Evolutionary conservation across 2,797 vertebrate species (phyloP).

Genomic region (Crenuchus spilurus): DNA sequence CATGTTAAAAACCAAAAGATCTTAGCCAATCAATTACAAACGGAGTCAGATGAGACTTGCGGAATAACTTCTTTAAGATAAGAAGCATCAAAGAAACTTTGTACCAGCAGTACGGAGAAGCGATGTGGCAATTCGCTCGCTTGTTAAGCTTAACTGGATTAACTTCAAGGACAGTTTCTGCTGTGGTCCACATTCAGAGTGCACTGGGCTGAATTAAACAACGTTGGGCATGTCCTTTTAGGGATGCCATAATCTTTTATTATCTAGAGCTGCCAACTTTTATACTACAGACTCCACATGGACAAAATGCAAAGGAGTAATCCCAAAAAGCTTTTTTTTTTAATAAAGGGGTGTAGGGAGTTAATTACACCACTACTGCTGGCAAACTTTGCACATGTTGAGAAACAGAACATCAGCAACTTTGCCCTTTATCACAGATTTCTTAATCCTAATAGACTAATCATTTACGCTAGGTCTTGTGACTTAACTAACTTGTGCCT

Average conservation of each 20-base stretch:
- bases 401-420: neutral
- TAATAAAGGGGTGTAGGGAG: neutral
- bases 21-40: no score
- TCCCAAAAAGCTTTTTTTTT: neutral
- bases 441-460: neutral
- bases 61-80: no score
- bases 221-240: slow-evolving; percentile 1
- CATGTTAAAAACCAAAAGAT: no score
- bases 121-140: neutral
- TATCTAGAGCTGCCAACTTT: no score
- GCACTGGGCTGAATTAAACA: neutral
- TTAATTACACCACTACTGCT: neutral
- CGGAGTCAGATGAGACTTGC: no score
- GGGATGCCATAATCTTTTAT: neutral
- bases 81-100: slow-evolving; percentile 14
- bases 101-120: neutral
- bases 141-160: neutral
- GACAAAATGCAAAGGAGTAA: neutral
- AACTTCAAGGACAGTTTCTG: neutral
- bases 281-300: neutral
- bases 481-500: neutral
- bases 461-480: neutral
- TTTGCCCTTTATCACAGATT: neutral
- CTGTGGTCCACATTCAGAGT: neutral
- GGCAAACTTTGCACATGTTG: neutral